These are phyloP conservation scores for Cochlearius cochlearius DNA, from an alignment of 2,113 vertebrate genomes.

Conservation along the genomic window DNA sequence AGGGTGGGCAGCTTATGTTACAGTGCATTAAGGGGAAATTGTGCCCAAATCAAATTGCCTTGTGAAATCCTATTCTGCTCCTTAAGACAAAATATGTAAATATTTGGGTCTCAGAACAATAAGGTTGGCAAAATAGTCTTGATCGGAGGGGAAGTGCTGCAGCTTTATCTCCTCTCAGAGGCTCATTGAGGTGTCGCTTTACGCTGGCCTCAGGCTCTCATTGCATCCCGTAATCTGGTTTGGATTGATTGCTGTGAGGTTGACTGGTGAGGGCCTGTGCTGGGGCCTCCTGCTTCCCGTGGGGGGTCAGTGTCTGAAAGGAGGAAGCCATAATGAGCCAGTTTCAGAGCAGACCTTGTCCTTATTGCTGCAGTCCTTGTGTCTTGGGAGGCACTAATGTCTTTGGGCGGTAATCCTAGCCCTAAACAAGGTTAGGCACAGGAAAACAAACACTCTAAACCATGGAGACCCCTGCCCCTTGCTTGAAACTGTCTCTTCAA, in stretches of 20 bases:
- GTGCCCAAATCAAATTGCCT: constrained; percentile 79
- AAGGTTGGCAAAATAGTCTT: constrained; percentile 87
- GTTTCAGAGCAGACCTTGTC: constrained; percentile 83
- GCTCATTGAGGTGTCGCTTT: constrained; percentile 88
- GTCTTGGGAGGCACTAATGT: constrained; percentile 96
- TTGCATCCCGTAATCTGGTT: constrained; percentile 85
- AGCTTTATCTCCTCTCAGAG: constrained; percentile 77
- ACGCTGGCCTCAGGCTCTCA: constrained; percentile 78
- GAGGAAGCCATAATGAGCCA: constrained; percentile 88
- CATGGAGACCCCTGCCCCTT: constrained; percentile 25
- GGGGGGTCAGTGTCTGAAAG: constrained; percentile 79
- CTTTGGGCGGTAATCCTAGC: constrained; percentile 93
- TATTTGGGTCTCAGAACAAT: constrained; percentile 93
- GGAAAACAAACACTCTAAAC: constrained; percentile 93
- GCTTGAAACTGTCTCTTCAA: constrained; percentile 59
- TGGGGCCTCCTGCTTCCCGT: constrained; percentile 71
- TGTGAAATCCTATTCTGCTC: constrained; percentile 88
- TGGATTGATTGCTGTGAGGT: constrained; percentile 84
- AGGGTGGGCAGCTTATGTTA: constrained; percentile 69
- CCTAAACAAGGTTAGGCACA: constrained; percentile 89
- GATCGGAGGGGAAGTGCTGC: constrained; percentile 88
- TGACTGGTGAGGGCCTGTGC: constrained; percentile 76
- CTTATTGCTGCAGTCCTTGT: constrained; percentile 83
- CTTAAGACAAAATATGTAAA: constrained; percentile 96
- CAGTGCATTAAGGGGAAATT: constrained; percentile 79